Conservation (phyloP, 2,888 invertebrate species). For the Brenthis daphne region DNA sequence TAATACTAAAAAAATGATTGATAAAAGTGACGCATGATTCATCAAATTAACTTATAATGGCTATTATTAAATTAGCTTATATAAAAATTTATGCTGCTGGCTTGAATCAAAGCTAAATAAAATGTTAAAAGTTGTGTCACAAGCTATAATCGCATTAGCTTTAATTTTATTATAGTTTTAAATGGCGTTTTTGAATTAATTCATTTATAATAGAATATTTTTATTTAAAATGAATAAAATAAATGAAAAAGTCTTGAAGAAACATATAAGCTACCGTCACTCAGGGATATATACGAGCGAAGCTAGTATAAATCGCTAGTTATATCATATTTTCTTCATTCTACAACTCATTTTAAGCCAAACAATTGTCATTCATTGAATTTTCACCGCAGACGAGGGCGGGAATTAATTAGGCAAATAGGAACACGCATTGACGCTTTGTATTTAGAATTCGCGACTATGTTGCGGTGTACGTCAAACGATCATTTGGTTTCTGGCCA, state of each 20-base stretch:
- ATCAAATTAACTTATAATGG: slow-evolving; percentile 1
- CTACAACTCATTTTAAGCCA: background rate
- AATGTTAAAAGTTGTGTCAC: slow-evolving; percentile 9
- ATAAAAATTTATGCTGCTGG: background rate
- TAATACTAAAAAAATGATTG: too few species aligned
- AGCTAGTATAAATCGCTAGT: too few species aligned
- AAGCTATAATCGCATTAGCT: slow-evolving; percentile 16
- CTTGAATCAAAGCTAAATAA: background rate
- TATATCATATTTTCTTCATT: background rate
- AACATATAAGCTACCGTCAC: background rate
- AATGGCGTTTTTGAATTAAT: background rate
- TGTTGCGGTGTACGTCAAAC: slow-evolving; percentile 22
- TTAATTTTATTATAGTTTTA: slow-evolving; percentile 3
- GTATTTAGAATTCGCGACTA: slow-evolving; percentile 27
- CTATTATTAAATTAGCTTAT: slow-evolving; percentile 6
- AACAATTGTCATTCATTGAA: slow-evolving; percentile 8
- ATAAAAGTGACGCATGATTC: background rate
- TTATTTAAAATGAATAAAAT: background rate
- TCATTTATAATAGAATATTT: too few species aligned
- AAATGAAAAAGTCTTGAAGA: background rate
- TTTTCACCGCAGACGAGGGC: background rate
- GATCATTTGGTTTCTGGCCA: slow-evolving; percentile 40
- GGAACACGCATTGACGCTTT: slow-evolving; percentile 28
- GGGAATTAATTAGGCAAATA: slow-evolving; percentile 38
- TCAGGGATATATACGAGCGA: too few species aligned